Base-by-base conservation (phyloP, 2,113 vertebrate genomes). In the Caloenas nicobarica region DNA sequence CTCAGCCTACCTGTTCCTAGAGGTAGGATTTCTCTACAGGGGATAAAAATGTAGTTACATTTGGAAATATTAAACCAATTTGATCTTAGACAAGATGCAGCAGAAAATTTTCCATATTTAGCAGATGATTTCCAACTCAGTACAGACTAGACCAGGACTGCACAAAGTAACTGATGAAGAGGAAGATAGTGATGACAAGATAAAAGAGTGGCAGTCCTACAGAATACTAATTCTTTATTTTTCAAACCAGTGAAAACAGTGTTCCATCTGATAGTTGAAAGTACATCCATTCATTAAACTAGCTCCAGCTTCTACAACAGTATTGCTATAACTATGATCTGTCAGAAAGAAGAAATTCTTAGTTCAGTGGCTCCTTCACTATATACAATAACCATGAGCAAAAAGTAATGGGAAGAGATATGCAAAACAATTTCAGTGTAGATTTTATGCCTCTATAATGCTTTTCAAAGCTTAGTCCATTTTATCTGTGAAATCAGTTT, bases 231-330 rank as follows among this genome's bases (percentile, higher is more conserved):
- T 88, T 73, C 79, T 93, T 61, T 69, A 0, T 54, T 77, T 88
- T 44, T 42, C 44, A 95, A 84, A 93, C 23, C 16, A 90, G 57
- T 57, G 78, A 82, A 85, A 96, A 93, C 25, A 85, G 50, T 5
- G 34, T 61, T 93, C 54, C 61, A 36, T 80, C 76, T 86, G 61
- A 96, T 70, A n/a, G 87, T 12, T 82, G 81, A 89, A 81, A 95
- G 58, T 15, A 89, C 3, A 18, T 69, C 56, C 40, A 61, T 77
- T 53, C 88, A 65, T 85, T 95, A 93, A 88, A 88, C 26, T 96
- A 86, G 53, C 29, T 85, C 48, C 66, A 54, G 50, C 10, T 88
- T 53, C 96, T 31, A 36, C 40, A 62, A 71, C 6, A 13, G 54
- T 46, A 96, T 21, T 94, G 36, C 46, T 81, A 78, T 16, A 25